Percentiles rank a stretch among this genome's conserved stretches.
These are phyloP conservation scores for Acipenser oxyrinchus DNA, from an alignment of 2,797 vertebrate genomes.

Conservation along the genomic window DNA sequence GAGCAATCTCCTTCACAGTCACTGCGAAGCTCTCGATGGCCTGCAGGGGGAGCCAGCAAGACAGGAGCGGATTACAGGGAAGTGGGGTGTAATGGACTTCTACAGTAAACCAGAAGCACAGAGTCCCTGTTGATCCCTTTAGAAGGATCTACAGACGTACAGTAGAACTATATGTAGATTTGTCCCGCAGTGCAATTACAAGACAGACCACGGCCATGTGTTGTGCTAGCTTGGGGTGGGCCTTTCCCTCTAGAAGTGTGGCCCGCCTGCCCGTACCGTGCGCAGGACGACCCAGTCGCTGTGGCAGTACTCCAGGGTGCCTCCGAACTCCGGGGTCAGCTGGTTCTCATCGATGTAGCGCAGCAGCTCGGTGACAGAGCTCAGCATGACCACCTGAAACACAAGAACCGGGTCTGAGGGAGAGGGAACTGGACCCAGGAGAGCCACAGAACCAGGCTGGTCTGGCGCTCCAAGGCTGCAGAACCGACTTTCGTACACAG, in stretches of 20 bases:
- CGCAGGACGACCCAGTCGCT: slow-evolving; percentile 92
- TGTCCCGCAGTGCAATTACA: neutral
- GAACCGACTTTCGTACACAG: too few species aligned
- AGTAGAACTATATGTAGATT: neutral
- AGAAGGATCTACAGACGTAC: neutral
- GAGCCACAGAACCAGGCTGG: neutral
- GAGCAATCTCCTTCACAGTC: slow-evolving; percentile 90
- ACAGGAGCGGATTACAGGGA: neutral
- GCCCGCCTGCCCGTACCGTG: slow-evolving; percentile 60
- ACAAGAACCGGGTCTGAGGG: slow-evolving; percentile 13
- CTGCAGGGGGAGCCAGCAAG: slow-evolving; percentile 43
- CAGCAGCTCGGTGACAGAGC: slow-evolving; percentile 89
- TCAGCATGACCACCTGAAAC: slow-evolving; percentile 92
- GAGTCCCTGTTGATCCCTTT: too few species aligned
- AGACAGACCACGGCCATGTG: too few species aligned
- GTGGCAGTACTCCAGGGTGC: slow-evolving; percentile 89
- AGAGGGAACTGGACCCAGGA: neutral
- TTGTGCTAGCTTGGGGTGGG: too few species aligned
- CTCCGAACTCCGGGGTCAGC: slow-evolving; percentile 89
- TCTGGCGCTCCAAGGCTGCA: neutral
- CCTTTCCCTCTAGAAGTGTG: neutral
- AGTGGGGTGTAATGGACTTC: neutral
- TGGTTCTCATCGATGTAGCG: slow-evolving; percentile 92
- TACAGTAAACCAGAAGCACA: too few species aligned
- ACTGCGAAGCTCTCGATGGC: slow-evolving; percentile 93